Conservation (phyloP, 1,140 invertebrate genomes). For the Drosophila pruinosa region DNA sequence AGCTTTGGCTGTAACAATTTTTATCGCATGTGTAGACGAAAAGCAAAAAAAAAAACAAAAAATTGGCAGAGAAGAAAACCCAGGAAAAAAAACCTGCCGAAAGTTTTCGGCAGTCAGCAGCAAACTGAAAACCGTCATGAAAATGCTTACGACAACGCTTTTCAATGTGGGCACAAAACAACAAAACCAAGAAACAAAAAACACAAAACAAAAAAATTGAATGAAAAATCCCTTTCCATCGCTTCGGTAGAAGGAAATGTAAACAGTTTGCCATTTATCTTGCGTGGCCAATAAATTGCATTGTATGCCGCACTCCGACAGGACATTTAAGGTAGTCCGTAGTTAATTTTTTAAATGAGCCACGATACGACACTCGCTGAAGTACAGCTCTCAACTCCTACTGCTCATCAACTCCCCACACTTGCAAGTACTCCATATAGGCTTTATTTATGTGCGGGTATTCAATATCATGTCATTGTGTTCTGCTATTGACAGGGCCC, state of each 20-base stretch:
- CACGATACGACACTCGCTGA: slow-evolving; percentile 31
- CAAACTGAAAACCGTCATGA: slow-evolving; percentile 61
- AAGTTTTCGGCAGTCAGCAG: slow-evolving; percentile 62
- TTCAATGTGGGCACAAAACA: slow-evolving; percentile 46
- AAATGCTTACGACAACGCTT: slow-evolving; percentile 73
- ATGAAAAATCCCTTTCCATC: slow-evolving; percentile 18
- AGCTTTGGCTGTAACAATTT: slow-evolving; percentile 69
- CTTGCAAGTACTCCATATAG: slow-evolving; percentile 15
- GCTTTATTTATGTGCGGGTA: slow-evolving; percentile 27
- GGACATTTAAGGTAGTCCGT: slow-evolving; percentile 52
- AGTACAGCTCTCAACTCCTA: slow-evolving; percentile 3
- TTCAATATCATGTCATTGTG: slow-evolving; percentile 57
- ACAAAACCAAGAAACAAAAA: neutral
- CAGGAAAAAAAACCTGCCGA: slow-evolving; percentile 70
- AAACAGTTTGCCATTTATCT: slow-evolving; percentile 79
- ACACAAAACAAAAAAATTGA: neutral
- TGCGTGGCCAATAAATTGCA: slow-evolving; percentile 75
- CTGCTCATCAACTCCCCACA: too few species aligned
- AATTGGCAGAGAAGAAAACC: slow-evolving; percentile 4
- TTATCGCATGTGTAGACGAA: slow-evolving; percentile 75
- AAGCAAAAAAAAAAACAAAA: slow-evolving; percentile 19
- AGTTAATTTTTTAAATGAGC: slow-evolving; percentile 79
- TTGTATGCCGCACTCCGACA: slow-evolving; percentile 38
- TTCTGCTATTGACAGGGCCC: slow-evolving; percentile 46
- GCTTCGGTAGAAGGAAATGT: slow-evolving; percentile 59